Conservation (phyloP, 2,888 invertebrate genomes). For the Synanthedon tipuliformis region DNA sequence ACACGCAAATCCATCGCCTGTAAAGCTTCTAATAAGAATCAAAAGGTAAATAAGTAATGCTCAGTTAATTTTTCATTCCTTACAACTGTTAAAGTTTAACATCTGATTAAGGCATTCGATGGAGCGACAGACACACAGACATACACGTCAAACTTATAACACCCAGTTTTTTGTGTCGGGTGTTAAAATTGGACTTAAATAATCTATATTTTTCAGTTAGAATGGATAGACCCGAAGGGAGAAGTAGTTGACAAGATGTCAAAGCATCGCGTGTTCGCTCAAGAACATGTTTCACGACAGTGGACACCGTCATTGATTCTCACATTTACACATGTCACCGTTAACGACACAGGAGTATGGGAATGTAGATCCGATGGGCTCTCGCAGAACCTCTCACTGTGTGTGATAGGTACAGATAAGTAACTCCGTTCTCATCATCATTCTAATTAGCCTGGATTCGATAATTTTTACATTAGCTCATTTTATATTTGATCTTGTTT, state of each 20-base stretch:
- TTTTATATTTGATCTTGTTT: no score
- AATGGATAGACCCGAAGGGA: constrained; percentile 42
- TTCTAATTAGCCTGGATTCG: no score
- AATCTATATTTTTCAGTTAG: constrained; percentile 24
- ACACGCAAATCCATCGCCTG: constrained; percentile 32
- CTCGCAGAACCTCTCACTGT: constrained; percentile 25
- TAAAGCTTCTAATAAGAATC: constrained; percentile 30
- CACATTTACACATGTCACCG: constrained; percentile 23
- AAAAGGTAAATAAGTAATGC: constrained; percentile 31
- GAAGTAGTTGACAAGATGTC: constrained; percentile 23
- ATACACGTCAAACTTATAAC: no score
- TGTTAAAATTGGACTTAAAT: no score
- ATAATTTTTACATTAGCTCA: no score
- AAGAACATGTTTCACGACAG: constrained; percentile 29
- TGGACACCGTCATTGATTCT: constrained; percentile 26
- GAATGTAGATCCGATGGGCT: constrained; percentile 33
- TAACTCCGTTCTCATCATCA: no score
- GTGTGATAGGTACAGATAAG: constrained; percentile 35
- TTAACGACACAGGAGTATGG: constrained; percentile 41
- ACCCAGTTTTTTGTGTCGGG: no score
- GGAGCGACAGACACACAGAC: no score
- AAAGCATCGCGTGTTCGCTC: constrained; percentile 30
- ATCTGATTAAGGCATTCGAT: no score
- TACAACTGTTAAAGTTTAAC: no score
- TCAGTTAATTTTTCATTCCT: no score